phyloP scores from a whole-genome alignment of 2,888 invertebrate species.

The Athalia cordata region DNA sequence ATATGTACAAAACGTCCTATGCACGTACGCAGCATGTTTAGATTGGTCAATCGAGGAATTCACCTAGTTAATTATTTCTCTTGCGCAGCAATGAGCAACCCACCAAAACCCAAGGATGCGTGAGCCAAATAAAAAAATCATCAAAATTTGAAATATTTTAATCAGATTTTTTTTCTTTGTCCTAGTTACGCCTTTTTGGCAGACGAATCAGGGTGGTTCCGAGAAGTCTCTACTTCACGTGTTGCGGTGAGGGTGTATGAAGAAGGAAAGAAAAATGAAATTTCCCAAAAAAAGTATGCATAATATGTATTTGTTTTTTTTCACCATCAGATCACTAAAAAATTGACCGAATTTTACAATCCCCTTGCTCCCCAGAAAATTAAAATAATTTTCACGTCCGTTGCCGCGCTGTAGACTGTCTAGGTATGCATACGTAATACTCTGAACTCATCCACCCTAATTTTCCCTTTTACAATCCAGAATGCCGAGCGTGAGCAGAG shows the following conservation, averaged over 20 bases:
- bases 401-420: neutral
- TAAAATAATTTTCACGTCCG: neutral
- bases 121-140: too few relatives aligned
- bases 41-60: too few relatives aligned
- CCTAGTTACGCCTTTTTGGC: too few relatives aligned
- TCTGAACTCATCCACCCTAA: constrained; percentile 28
- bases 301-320: too few relatives aligned
- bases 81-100: neutral
- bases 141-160: too few relatives aligned
- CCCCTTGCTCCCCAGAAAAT: neutral
- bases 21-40: too few relatives aligned
- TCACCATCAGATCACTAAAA: neutral
- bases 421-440: neutral
- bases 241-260: too few relatives aligned
- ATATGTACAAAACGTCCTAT: too few relatives aligned
- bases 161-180: too few relatives aligned
- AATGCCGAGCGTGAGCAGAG: neutral
- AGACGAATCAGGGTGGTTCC: too few relatives aligned
- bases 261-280: neutral
- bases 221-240: too few relatives aligned
- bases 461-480: constrained; percentile 8
- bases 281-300: neutral
- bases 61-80: neutral
- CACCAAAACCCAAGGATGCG: too few relatives aligned
- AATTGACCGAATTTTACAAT: neutral